Evolutionary conservation across 2,113 vertebrate species (phyloP).

Genomic region (Dipodomys ordii): DNA sequence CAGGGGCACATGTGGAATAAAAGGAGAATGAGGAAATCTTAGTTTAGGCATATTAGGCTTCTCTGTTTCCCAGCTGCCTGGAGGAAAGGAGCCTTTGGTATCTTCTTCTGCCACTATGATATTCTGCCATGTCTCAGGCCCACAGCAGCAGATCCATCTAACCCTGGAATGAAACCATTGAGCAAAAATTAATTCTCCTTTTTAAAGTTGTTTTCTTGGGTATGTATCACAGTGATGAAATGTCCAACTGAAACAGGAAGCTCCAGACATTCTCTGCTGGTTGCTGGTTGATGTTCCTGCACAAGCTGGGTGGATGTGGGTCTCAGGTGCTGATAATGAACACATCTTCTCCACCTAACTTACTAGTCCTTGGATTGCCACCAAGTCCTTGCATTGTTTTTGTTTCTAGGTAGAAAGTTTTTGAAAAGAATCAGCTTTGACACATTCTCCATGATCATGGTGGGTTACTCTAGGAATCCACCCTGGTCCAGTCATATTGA

Average conservation of each 20-base stretch:
- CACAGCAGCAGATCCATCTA: not conserved
- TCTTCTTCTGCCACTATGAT: not conserved
- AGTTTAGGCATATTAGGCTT: too few relatives aligned
- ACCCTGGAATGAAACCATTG: not conserved
- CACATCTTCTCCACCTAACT: not conserved
- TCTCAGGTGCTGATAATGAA: not conserved
- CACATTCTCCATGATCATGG: not conserved
- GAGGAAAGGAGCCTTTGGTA: not conserved
- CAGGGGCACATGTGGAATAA: not conserved
- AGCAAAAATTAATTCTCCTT: not conserved
- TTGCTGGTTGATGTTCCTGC: not conserved
- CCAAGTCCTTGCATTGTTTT: not conserved
- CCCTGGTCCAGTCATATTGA: not conserved
- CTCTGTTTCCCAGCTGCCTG: not conserved
- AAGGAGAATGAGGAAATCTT: not conserved
- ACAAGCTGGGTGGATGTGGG: not conserved
- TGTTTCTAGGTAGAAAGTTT: not conserved
- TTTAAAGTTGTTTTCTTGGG: not conserved
- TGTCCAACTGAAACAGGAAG: not conserved
- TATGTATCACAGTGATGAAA: not conserved
- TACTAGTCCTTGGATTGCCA: not conserved
- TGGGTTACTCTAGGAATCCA: not conserved
- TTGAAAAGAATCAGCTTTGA: not conserved
- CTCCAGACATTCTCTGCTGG: not conserved
- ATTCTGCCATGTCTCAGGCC: not conserved